Conservation (phyloP, 2,797 vertebrate species). For the Helicolenus hilgendorfi region DNA sequence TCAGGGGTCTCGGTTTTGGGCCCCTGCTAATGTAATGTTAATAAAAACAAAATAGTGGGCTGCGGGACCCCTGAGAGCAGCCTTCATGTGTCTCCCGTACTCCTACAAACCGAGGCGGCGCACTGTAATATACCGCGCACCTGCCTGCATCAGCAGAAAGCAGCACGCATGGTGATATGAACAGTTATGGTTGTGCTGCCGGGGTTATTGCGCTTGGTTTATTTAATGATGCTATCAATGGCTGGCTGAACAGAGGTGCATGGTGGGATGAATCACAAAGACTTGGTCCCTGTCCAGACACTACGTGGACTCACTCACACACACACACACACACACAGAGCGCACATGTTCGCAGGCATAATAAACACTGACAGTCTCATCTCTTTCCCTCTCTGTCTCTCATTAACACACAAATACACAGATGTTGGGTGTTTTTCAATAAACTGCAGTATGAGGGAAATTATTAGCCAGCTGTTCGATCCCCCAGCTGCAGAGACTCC, state of each 20-base stretch:
- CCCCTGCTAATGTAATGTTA: slow-evolving; percentile 81
- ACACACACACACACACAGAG: not conserved
- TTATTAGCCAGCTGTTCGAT: slow-evolving; percentile 81
- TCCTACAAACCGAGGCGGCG: slow-evolving; percentile 52
- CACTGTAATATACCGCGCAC: slow-evolving; percentile 49
- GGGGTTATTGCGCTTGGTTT: slow-evolving; percentile 68
- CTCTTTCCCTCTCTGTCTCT: slow-evolving; percentile 45
- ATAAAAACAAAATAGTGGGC: slow-evolving; percentile 83
- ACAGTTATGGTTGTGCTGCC: slow-evolving; percentile 41
- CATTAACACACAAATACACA: slow-evolving; percentile 70
- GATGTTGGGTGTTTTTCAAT: slow-evolving; percentile 71
- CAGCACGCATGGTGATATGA: slow-evolving; percentile 57
- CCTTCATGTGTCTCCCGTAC: slow-evolving; percentile 59
- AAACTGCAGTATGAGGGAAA: slow-evolving; percentile 63
- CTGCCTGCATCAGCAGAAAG: slow-evolving; percentile 84
- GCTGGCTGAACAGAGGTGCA: slow-evolving; percentile 48
- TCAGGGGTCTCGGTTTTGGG: slow-evolving; percentile 68
- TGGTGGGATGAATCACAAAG: slow-evolving; percentile 52
- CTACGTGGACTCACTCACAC: slow-evolving; percentile 8
- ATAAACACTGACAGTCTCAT: slow-evolving; percentile 58
- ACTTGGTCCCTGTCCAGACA: slow-evolving; percentile 42
- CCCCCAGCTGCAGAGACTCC: slow-evolving; percentile 60
- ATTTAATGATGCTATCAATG: slow-evolving; percentile 79
- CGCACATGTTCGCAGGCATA: slow-evolving; percentile 5
- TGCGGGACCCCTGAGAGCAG: slow-evolving; percentile 60